phyloP scores from a whole-genome alignment of 2,113 vertebrate genomes.

The Ivindomyrus marchei region DNA sequence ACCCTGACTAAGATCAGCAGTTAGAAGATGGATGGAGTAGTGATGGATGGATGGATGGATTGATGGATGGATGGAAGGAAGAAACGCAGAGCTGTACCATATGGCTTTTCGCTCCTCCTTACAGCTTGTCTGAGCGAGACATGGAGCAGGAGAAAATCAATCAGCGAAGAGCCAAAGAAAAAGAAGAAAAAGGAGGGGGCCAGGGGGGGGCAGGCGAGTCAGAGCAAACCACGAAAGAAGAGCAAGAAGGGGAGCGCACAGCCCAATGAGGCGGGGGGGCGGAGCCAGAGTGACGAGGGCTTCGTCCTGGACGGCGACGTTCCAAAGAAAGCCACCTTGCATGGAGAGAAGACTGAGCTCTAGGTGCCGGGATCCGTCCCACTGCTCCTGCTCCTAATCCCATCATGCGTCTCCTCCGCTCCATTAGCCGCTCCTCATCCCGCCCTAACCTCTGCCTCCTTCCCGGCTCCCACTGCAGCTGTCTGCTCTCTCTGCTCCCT shows the following conservation, averaged over 20 bases:
- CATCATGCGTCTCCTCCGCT: background rate
- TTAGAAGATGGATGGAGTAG: background rate
- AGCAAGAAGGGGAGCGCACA: conserved; percentile 38
- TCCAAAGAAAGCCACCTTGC: conserved; percentile 45
- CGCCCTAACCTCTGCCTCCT: background rate
- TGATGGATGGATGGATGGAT: background rate
- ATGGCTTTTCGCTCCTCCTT: background rate
- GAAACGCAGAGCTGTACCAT: background rate
- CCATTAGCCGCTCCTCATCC: background rate
- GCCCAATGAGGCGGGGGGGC: conserved; percentile 22
- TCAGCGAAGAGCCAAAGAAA: conserved; percentile 60
- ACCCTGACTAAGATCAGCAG: too few species aligned
- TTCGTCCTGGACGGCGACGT: conserved; percentile 45
- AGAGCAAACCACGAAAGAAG: conserved; percentile 49
- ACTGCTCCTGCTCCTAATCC: background rate
- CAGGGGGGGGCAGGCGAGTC: background rate
- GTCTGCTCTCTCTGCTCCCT: background rate
- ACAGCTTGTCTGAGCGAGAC: conserved; percentile 33
- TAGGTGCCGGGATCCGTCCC: conserved; percentile 34
- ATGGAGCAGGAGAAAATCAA: conserved; percentile 67
- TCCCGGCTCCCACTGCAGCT: background rate
- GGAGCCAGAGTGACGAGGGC: conserved; percentile 23
- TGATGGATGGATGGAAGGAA: background rate
- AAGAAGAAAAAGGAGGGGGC: conserved; percentile 2
- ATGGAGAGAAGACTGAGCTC: conserved; percentile 57